These are phyloP conservation scores for Chiloscyllium punctatum DNA, from an alignment of 2,797 vertebrate species.

Conservation along the genomic window DNA sequence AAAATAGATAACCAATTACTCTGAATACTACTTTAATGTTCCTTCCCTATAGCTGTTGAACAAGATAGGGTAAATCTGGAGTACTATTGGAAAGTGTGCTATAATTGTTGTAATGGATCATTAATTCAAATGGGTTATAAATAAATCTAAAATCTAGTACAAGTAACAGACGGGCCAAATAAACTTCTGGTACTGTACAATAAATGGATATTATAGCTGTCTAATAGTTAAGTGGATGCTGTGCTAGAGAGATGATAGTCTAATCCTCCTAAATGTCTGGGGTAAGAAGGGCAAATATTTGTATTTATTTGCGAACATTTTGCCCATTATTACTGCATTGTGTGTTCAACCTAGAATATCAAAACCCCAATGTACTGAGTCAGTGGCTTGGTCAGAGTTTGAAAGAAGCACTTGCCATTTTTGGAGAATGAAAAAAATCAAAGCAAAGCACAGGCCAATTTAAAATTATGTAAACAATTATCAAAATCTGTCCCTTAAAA, in stretches of 20 bases:
- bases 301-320: not conserved
- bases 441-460: not conserved
- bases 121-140: not conserved
- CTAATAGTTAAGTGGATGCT: not conserved
- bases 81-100: not conserved
- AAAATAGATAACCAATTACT: not conserved
- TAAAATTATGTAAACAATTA: not conserved
- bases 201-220: not conserved
- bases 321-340: not conserved
- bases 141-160: not conserved
- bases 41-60: not conserved
- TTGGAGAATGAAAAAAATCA: not conserved
- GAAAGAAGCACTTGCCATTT: not conserved
- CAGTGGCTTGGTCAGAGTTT: not conserved
- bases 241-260: not conserved
- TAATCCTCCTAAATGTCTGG: not conserved
- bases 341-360: not conserved
- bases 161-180: not conserved
- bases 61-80: not conserved
- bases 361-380: too few species aligned
- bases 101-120: not conserved
- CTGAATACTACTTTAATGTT: not conserved
- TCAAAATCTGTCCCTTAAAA: not conserved
- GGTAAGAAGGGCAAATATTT: not conserved
- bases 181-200: not conserved